A percentile compares a stretch with the other conserved stretches of the same genome.
phyloP scores from a whole-genome alignment of 1,140 invertebrate genomes.

The Caenorhabditis briggsae region DNA sequence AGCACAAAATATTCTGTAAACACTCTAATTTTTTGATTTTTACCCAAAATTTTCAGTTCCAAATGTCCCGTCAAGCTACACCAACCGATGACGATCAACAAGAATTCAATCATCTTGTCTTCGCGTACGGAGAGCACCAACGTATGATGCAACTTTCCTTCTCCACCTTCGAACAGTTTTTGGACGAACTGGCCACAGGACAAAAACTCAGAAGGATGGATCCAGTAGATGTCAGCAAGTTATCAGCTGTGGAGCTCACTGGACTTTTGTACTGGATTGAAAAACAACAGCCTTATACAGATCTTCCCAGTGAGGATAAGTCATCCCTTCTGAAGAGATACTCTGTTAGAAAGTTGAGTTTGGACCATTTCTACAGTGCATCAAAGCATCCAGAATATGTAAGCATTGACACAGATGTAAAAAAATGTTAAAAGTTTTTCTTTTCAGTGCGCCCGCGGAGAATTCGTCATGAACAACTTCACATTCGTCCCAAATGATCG shows the following conservation, averaged over 20 bases:
- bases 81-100: constrained; percentile 47
- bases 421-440: too few species aligned
- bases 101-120: constrained; percentile 52
- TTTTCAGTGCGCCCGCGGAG: constrained; percentile 45
- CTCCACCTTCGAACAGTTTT: constrained; percentile 62
- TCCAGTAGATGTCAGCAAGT: constrained; percentile 62
- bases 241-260: constrained; percentile 64
- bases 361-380: constrained; percentile 68
- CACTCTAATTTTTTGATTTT: neutral
- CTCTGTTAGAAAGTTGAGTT: constrained; percentile 64
- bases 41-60: neutral
- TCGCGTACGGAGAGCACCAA: constrained; percentile 56
- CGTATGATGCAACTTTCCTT: constrained; percentile 66
- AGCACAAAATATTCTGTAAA: neutral
- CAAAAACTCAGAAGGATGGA: constrained; percentile 59
- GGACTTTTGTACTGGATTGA: constrained; percentile 68
- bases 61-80: constrained; percentile 24
- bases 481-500: constrained; percentile 59
- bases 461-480: constrained; percentile 67
- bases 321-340: constrained; percentile 60
- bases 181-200: constrained; percentile 57
- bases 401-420: too few species aligned
- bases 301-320: constrained; percentile 55
- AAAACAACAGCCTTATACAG: constrained; percentile 63
- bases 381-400: constrained; percentile 59